Conservation (phyloP, 1,140 invertebrate genomes). For the Zaprionus ornatus region DNA sequence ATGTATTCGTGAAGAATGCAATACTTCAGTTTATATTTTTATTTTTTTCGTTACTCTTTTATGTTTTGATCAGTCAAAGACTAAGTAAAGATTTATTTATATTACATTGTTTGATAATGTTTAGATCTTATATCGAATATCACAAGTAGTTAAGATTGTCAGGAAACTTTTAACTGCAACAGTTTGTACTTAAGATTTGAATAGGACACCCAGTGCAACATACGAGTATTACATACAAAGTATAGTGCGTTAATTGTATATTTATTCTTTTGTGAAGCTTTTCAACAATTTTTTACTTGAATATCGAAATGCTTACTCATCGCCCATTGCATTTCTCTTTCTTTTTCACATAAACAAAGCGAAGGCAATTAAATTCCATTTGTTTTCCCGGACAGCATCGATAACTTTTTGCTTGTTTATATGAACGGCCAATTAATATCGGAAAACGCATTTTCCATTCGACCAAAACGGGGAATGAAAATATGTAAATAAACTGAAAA, state of each 20-base stretch:
- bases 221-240: background rate
- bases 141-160: too few species aligned
- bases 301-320: background rate
- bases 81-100: too few species aligned
- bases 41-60: background rate
- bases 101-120: too few species aligned
- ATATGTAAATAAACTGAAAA: background rate
- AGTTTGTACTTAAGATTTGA: background rate
- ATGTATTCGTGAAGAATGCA: too few species aligned
- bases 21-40: too few species aligned
- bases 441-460: slow-evolving; percentile 7
- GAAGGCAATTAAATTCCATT: slow-evolving; percentile 1
- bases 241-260: background rate
- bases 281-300: background rate
- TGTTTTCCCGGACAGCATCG: background rate
- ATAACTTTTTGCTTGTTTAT: slow-evolving; percentile 25
- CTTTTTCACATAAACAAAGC: background rate
- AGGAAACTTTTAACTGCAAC: too few species aligned
- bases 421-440: slow-evolving; percentile 12
- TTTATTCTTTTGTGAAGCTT: background rate
- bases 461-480: background rate
- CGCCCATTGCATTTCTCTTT: background rate
- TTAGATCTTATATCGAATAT: too few species aligned
- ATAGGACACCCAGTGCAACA: background rate
- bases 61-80: too few species aligned